These are phyloP conservation scores for Raillietiella orientalis DNA, from an alignment of 2,888 invertebrate species.

Conservation along the genomic window DNA sequence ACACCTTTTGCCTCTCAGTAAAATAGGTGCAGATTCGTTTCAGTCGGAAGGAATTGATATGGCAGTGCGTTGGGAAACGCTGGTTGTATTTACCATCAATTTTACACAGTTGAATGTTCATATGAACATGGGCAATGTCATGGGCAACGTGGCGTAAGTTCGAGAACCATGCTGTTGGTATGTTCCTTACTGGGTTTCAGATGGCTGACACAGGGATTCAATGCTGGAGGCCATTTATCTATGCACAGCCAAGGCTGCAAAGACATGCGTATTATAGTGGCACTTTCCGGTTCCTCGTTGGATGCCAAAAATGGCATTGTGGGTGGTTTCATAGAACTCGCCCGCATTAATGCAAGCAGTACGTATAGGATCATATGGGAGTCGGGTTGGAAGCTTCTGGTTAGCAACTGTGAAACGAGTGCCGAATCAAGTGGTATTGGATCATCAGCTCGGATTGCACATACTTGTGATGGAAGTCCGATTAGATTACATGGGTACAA, in stretches of 20 bases:
- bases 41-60: no score
- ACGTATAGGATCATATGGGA: conserved; percentile 11
- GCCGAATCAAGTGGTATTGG: conserved; percentile 67
- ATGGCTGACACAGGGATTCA: conserved; percentile 72
- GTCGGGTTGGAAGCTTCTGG: background rate
- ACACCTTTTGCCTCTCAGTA: no score
- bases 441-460: conserved; percentile 47
- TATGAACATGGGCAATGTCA: conserved; percentile 98
- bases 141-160: conserved; percentile 72
- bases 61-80: conserved; percentile 90
- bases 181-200: conserved; percentile 13
- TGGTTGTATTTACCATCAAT: conserved; percentile 81
- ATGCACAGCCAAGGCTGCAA: conserved; percentile 82
- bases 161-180: background rate
- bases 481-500: conserved; percentile 94
- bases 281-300: conserved; percentile 56
- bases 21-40: no score
- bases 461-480: conserved; percentile 58
- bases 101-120: conserved; percentile 83
- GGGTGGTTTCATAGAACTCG: conserved; percentile 72
- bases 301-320: conserved; percentile 94
- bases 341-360: conserved; percentile 55
- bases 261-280: conserved; percentile 61
- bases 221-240: conserved; percentile 61
- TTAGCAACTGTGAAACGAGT: conserved; percentile 34